A percentile compares a stretch with the other conserved stretches of the same genome.
These are phyloP conservation scores for Sialia sialis DNA, from an alignment of 2,113 vertebrate species.

Conservation along the genomic window DNA sequence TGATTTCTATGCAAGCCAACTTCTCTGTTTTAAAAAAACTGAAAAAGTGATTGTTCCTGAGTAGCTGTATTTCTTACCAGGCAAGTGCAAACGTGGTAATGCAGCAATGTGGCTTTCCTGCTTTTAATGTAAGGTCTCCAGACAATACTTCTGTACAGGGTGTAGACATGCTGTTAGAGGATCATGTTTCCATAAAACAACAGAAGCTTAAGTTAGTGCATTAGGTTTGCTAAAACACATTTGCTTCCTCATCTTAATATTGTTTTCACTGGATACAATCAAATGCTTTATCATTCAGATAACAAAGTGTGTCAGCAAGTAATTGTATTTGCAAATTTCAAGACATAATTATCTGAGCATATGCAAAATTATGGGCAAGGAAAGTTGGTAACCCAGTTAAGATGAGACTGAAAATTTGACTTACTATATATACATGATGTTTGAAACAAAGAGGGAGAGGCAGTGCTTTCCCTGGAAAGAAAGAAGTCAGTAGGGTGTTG, in stretches of 20 bases:
- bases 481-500: not conserved
- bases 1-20: not conserved
- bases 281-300: constrained; percentile 55
- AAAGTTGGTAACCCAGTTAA: constrained; percentile 31
- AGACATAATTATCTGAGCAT: constrained; percentile 27
- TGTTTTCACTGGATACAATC: constrained; percentile 57
- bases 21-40: not conserved
- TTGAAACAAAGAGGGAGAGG: not conserved
- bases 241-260: constrained; percentile 41
- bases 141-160: not conserved
- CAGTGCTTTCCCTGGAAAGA: not conserved
- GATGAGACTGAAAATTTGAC: not conserved
- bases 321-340: constrained; percentile 61
- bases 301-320: constrained; percentile 56
- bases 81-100: not conserved
- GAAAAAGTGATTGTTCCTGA: not conserved
- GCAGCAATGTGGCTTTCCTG: not conserved
- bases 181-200: constrained; percentile 46
- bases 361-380: constrained; percentile 35
- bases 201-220: constrained; percentile 9
- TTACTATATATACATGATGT: not conserved
- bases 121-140: constrained; percentile 4
- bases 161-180: constrained; percentile 6
- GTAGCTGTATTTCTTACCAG: not conserved
- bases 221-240: constrained; percentile 38